Base-by-base conservation (phyloP, 1,140 invertebrate species). In the Druon quercuslanigerum region DNA sequence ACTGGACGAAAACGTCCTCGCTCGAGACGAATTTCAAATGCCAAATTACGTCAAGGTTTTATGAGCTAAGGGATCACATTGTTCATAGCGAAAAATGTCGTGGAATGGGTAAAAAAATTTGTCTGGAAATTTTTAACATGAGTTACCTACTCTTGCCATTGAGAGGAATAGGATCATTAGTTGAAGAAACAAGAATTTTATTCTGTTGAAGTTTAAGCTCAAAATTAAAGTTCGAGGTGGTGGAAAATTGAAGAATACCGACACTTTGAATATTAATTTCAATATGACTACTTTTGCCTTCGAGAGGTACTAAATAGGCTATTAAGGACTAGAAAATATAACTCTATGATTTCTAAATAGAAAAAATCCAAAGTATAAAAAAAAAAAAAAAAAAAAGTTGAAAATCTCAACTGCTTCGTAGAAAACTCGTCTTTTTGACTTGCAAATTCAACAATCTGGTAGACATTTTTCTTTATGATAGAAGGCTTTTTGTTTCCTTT, bases 171-270 rank as follows among this genome's bases (percentile, higher is more conserved):
- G 50, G 75, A 75, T 76, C 76, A 76, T 83, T 78, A 83, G 81
- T 83, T 83, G 77, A 79, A 80, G 79, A 80, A 80, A 75, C 73
- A 79, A 80, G 77, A 81, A 80, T 80, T 79, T 76, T 77, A 75
- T 77, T 74, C 79, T 77, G 78, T 83, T 33, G 25, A 33, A 33
- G 25, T 33, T 33, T 33, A 33, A 33, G 2, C 25, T 33, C 5
- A 33, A 33, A 33, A 33, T 33, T 33, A 33, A 3, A 33, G 25
- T 33, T 33, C 25, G 25, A 33, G 25, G 25, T 33, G 25, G 5
- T 5, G 4, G 25, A 33, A 33, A 33, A 33, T 33, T 33, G 25
- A 33, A 33, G 25, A 33, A 33, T 33, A 4, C 5, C 25, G 25
- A 2, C 25, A 33, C 5, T 33, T 33, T 33, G 2, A 33, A 33